Percentiles rank a stretch among this genome's conserved stretches.
Evolutionary conservation across 2,888 invertebrate species (phyloP).

Genomic region (Rhogogaster chlorosoma): DNA sequence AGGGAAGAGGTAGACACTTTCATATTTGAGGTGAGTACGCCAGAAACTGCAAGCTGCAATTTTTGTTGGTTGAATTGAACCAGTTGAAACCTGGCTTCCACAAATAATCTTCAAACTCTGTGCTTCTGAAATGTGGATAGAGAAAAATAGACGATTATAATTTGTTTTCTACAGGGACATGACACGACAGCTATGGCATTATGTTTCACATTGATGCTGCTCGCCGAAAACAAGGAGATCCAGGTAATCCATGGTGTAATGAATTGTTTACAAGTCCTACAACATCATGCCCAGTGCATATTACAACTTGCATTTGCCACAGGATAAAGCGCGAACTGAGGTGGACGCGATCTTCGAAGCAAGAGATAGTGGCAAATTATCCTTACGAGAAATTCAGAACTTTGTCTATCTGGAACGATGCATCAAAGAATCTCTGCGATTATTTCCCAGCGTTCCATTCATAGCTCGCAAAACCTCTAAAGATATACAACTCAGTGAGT

Average conservation of each 20-base stretch:
- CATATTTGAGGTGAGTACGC: conserved; percentile 65
- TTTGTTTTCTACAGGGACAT: conserved; percentile 82
- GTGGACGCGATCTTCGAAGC: conserved; percentile 78
- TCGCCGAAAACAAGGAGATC: conserved; percentile 78
- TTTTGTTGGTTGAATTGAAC: too few species aligned
- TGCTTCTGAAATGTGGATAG: too few species aligned
- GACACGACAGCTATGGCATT: conserved; percentile 82
- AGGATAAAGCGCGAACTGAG: conserved; percentile 64
- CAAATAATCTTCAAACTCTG: too few species aligned
- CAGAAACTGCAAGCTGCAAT: too few species aligned
- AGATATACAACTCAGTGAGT: conserved; percentile 75
- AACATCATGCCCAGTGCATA: too few species aligned
- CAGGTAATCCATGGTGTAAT: conserved; percentile 64
- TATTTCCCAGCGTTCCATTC: conserved; percentile 85
- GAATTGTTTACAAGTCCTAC: too few species aligned
- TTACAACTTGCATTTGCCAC: too few species aligned
- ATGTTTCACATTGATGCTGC: conserved; percentile 78
- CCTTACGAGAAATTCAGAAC: conserved; percentile 80
- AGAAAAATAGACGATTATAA: too few species aligned
- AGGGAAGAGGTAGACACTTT: conserved; percentile 74
- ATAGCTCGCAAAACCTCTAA: conserved; percentile 82
- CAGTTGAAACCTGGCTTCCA: too few species aligned
- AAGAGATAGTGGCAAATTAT: conserved; percentile 77
- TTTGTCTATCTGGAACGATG: conserved; percentile 86
- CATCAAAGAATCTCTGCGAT: conserved; percentile 84